Base-by-base conservation (phyloP, 2,888 invertebrate species). In the Cheilosia scutellata region DNA sequence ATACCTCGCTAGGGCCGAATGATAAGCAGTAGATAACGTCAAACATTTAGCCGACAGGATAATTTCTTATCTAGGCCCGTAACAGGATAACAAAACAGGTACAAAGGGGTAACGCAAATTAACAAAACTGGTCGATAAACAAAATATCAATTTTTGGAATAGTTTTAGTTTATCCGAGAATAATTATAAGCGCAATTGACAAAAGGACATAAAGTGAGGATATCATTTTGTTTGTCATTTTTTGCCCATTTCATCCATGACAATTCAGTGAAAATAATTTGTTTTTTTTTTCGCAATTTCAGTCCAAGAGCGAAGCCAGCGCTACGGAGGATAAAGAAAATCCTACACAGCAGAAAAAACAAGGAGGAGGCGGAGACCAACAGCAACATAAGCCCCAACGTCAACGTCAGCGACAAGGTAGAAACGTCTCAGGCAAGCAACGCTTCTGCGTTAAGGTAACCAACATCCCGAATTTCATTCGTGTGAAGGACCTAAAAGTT, bases 401-500 rank as follows among this genome's bases (percentile, higher is more conserved):
- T 25, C 55, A 16, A 37, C 75, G 89, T 87, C 90, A 91, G 88
- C 65, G 89, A 89, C 76, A 90, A 89, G 75, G 89, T 86, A 78
- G 88, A 60, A 57, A 68, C 29, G 20, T 33, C 6, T 70, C 62
- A 5, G 90, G 89, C 62, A 89, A 89, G 80, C 90, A 90, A 83
- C 90, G 90, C 51, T 92, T 91, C 80, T 92, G 92, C 76, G 90
- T 92, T 49, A 92, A 94, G 93, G 94, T 96, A 71, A 95, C 95
- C 13, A 96, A 96, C 90, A 96, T 96, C 89, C 94, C 95, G 72
- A 94, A 94, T 20, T 94, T 94, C 83, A 95, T 95, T 11, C 94
- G 96, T 84, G 95, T 96, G 7, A 95, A 96, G 60, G 96, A 96
- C 90, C 92, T 96, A 88, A 96, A 96, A 90, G 94, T 94, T 63